Conservation (phyloP, 2,797 vertebrate species). For the Pangasius macronema region DNA sequence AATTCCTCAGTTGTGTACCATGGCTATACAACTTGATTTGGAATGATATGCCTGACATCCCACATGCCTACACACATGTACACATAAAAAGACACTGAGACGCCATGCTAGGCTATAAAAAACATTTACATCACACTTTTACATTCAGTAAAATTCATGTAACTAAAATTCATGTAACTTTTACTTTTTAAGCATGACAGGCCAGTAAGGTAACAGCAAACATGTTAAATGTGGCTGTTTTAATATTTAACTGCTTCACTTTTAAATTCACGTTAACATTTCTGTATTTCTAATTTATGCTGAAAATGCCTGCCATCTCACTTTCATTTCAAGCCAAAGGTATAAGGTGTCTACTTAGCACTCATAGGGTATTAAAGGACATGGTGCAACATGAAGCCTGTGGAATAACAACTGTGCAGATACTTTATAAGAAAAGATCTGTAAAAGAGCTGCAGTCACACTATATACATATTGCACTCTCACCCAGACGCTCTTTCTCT, state of each 20-base stretch:
- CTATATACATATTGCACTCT: not conserved
- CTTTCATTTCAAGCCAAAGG: not conserved
- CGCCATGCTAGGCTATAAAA: not conserved
- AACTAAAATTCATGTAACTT: too few species aligned
- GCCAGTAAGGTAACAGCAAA: not conserved
- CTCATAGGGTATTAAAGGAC: slow-evolving; percentile 4
- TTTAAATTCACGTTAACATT: not conserved
- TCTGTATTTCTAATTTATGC: not conserved
- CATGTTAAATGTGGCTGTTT: not conserved
- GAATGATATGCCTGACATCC: not conserved
- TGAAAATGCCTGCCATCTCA: not conserved
- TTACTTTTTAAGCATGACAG: not conserved
- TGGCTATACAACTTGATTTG: not conserved
- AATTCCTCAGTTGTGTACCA: not conserved
- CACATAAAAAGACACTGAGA: not conserved
- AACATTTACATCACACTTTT: not conserved
- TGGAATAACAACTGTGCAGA: not conserved
- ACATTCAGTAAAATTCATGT: not conserved
- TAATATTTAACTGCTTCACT: not conserved
- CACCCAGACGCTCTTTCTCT: not conserved
- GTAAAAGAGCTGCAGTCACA: slow-evolving; percentile 16
- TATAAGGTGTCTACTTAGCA: not conserved
- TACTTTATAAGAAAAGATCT: slow-evolving; percentile 15
- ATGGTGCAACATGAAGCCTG: slow-evolving; percentile 10
- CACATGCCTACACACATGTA: not conserved